Base-by-base conservation (phyloP, 2,888 invertebrate species). In the Lepeophtheirus nordmannii region DNA sequence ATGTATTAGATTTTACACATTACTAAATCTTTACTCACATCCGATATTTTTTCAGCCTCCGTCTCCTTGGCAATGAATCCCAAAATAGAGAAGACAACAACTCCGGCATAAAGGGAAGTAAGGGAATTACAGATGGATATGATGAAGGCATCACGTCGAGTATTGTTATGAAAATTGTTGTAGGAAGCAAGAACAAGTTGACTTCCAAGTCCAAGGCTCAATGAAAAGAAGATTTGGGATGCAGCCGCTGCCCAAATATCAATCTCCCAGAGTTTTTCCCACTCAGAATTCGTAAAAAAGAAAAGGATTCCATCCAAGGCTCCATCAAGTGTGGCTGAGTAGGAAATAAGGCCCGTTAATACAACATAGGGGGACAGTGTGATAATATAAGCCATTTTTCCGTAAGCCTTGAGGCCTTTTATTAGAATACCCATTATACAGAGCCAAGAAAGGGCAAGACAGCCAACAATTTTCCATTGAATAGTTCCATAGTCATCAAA, bases 391-490 rank as follows among this genome's bases (percentile, higher is more conserved):
- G 66, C 68, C 11, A 69, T 70, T 68, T 70, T 71, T 60, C 72
- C 72, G 12, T 70, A 70, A 10, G 71, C 70, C 67, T 71, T 69
- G 1, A 72, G 70, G 14, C 72, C 72, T 67, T 72, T 72, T 67
- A 72, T 69, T 58, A 73, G 67, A 65, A 71, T 71, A 10, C 71
- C 63, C 58, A 70, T 70, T 22, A 71, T 70, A 37, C 74, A 71
- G 8, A 73, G 67, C 79, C 79, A 80, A 30, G 78, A 76, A 59
- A 76, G 70, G 3, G 77, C 71, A 8, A 79, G 72, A 70, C 78
- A 78, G 11, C 77, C 72, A 12, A 75, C 77, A 41, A 79, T 72
- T 67, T 78, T 74, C 78, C 78, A 79, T 63, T 74, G 74, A 37
- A 77, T 71, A 1, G 71, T 72, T 38, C 74, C 75, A 63, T 70